Conservation (phyloP, 1,140 invertebrate genomes). For the Paramacrobiotus metropolitanus region DNA sequence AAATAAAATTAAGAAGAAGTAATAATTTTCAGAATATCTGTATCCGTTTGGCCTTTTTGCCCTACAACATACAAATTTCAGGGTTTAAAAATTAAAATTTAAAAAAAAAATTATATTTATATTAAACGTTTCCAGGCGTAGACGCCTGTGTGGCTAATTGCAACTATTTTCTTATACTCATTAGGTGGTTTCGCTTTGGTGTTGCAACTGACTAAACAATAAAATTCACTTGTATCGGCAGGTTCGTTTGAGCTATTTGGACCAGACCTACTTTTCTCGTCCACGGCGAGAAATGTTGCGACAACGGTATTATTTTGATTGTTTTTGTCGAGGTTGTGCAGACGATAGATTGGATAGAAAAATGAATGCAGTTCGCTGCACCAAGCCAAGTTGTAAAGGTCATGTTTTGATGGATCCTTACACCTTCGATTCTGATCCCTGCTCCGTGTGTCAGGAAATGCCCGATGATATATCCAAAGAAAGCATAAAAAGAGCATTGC, state of each 20-base stretch:
- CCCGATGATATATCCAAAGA: not conserved
- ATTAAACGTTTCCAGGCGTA: too few relatives aligned
- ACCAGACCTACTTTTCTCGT: not conserved
- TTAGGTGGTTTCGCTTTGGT: too few relatives aligned
- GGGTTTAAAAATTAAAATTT: too few relatives aligned
- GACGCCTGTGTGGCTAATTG: too few relatives aligned
- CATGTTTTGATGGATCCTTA: not conserved
- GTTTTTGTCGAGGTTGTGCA: not conserved
- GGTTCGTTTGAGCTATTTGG: slow-evolving; percentile 3
- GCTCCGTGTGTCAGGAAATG: not conserved
- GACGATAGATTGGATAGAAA: not conserved
- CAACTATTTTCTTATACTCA: too few relatives aligned
- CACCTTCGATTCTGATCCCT: not conserved
- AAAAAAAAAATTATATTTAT: too few relatives aligned
- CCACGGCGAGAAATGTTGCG: not conserved
- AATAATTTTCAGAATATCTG: too few relatives aligned
- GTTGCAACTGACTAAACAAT: not conserved
- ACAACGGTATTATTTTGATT: not conserved
- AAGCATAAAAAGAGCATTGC: not conserved
- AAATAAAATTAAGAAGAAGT: too few relatives aligned
- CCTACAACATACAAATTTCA: too few relatives aligned
- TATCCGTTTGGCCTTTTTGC: too few relatives aligned
- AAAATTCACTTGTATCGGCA: not conserved
- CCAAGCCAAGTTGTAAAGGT: not conserved
- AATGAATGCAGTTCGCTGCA: not conserved